Percentiles rank a stretch among this genome's conserved stretches.
Conservation (phyloP, 1,140 invertebrate species). For the Drosophila arizonae region DNA sequence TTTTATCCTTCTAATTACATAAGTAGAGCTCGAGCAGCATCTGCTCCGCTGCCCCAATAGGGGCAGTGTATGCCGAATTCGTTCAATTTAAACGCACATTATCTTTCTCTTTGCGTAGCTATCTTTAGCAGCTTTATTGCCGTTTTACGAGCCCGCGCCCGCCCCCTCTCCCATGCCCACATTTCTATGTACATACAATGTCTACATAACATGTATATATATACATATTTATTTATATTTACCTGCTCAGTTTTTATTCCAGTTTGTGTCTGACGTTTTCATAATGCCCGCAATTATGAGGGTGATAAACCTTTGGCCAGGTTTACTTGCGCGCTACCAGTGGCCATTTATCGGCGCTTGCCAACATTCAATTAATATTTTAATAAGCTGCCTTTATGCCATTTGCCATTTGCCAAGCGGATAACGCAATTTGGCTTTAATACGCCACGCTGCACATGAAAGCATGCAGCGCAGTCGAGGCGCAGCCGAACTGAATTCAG, state of each 20-base stretch:
- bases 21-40: slow-evolving; percentile 14
- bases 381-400: slow-evolving; percentile 77
- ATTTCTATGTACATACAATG: slow-evolving; percentile 4
- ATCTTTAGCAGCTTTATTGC: slow-evolving; percentile 53
- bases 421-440: slow-evolving; percentile 75
- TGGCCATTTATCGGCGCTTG: slow-evolving; percentile 58
- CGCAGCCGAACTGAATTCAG: slow-evolving; percentile 35
- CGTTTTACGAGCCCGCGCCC: slow-evolving; percentile 59
- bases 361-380: slow-evolving; percentile 80
- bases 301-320: slow-evolving; percentile 36
- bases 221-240: background rate
- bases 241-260: slow-evolving; percentile 53
- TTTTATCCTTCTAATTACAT: slow-evolving; percentile 16
- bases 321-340: slow-evolving; percentile 20
- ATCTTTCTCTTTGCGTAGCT: slow-evolving; percentile 42
- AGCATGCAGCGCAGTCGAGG: slow-evolving; percentile 16
- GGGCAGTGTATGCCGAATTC: slow-evolving; percentile 28
- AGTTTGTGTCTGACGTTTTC: slow-evolving; percentile 65
- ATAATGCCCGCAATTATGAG: slow-evolving; percentile 67
- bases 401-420: slow-evolving; percentile 66
- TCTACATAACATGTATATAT: too few relatives aligned
- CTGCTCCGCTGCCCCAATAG: slow-evolving; percentile 1
- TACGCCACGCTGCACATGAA: slow-evolving; percentile 53
- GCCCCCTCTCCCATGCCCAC: slow-evolving; percentile 19
- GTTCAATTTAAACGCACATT: slow-evolving; percentile 43